These are phyloP conservation scores for Meiosimyza decipiens DNA, from an alignment of 2,888 invertebrate genomes.

Conservation along the genomic window DNA sequence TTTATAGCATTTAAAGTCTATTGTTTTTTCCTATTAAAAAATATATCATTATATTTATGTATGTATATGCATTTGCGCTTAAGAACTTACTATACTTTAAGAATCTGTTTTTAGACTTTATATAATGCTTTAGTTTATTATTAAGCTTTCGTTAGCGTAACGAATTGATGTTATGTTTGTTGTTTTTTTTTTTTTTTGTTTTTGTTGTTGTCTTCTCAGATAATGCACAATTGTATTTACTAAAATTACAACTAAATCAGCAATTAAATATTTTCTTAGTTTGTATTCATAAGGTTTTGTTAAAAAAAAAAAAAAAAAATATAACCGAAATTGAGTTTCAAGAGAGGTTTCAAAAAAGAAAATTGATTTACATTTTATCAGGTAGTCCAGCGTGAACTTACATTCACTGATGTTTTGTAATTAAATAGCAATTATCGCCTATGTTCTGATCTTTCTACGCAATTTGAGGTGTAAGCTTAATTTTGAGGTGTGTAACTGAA, in stretches of 20 bases:
- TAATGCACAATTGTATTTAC: slow-evolving; percentile 25
- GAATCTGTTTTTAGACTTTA: slow-evolving; percentile 31
- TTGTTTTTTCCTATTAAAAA: slow-evolving; percentile 8
- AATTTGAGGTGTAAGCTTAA: too few species aligned
- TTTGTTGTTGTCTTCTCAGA: slow-evolving; percentile 1
- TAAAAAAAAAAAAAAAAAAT: too few species aligned
- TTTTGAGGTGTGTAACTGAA: too few species aligned
- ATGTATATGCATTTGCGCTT: slow-evolving; percentile 1
- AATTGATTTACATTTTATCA: too few species aligned
- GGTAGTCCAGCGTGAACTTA: too few species aligned
- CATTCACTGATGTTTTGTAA: too few species aligned
- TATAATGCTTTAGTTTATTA: slow-evolving; percentile 25
- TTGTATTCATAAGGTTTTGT: not conserved
- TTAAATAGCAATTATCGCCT: too few species aligned
- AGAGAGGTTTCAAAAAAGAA: too few species aligned
- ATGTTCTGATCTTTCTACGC: too few species aligned
- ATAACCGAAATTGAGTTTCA: too few species aligned
- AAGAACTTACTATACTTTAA: slow-evolving; percentile 9
- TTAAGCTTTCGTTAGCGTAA: slow-evolving; percentile 8
- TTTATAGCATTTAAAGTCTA: not conserved
- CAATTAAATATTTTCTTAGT: not conserved
- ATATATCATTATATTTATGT: slow-evolving; percentile 12
- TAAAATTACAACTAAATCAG: not conserved
- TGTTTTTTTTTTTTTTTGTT: not conserved
- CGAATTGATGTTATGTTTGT: slow-evolving; percentile 8